Percentiles rank a stretch among this genome's conserved stretches.
phyloP scores from a whole-genome alignment of 2,797 vertebrate species.

The Taenioides sp. region DNA sequence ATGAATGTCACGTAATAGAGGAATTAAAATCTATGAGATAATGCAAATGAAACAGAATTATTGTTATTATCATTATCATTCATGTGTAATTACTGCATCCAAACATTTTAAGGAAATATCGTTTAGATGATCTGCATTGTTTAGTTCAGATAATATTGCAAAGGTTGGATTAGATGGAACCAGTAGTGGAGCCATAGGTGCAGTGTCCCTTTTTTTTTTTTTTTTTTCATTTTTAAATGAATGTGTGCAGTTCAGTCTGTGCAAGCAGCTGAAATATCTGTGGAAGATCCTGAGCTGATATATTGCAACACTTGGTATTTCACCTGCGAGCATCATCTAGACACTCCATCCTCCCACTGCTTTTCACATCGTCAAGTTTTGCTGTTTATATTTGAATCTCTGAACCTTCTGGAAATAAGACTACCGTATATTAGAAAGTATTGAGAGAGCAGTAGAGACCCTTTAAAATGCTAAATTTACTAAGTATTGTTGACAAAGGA shows the following conservation, averaged over 20 bases:
- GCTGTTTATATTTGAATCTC: background rate
- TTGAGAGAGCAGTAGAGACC: background rate
- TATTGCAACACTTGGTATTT: conserved; percentile 2
- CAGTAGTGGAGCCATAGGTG: background rate
- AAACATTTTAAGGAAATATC: background rate
- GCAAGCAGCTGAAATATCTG: background rate
- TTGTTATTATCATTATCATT: no score
- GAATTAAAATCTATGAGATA: background rate
- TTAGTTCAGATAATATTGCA: background rate
- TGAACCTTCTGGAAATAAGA: conserved; percentile 12
- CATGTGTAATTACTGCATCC: no score
- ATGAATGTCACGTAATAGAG: background rate
- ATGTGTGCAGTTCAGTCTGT: background rate
- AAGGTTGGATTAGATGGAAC: background rate
- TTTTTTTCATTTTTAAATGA: background rate
- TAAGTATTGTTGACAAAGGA: no score
- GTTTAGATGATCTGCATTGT: background rate
- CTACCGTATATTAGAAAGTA: background rate
- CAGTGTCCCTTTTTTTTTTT: background rate
- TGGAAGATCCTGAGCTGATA: background rate
- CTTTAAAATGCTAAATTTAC: no score
- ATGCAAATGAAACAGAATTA: background rate
- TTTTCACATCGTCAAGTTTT: background rate
- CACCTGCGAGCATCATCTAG: background rate
- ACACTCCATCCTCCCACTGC: background rate